These are phyloP conservation scores for Lophotis ruficrista DNA, from an alignment of 2,113 vertebrate species.

Conservation along the genomic window DNA sequence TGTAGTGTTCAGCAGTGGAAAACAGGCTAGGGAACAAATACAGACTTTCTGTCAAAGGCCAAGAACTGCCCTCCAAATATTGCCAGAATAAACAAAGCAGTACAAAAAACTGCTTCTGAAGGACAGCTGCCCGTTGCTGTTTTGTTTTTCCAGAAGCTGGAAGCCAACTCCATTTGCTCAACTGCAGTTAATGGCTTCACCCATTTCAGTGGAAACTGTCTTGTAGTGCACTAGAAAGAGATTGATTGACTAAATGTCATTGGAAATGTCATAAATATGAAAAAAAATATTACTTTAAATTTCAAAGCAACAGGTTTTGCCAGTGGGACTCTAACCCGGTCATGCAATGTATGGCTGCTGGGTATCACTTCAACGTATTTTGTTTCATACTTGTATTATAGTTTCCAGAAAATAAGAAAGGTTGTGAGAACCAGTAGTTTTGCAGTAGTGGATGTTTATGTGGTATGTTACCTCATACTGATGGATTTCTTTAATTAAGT, in stretches of 20 bases:
- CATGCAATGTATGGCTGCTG: neutral
- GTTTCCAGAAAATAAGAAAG: neutral
- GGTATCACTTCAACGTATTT: neutral
- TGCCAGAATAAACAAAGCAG: neutral
- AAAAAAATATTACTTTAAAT: slow-evolving; percentile 44
- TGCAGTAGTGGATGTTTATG: neutral
- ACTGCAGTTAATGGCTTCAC: slow-evolving; percentile 3
- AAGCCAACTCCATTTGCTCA: slow-evolving; percentile 31
- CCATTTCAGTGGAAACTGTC: slow-evolving; percentile 10
- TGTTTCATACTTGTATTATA: neutral
- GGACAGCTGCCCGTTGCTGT: neutral
- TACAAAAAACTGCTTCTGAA: neutral
- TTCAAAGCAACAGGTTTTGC: slow-evolving; percentile 17
- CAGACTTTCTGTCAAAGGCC: neutral
- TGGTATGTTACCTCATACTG: neutral
- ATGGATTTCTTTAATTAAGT: neutral
- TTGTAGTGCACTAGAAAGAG: slow-evolving; percentile 13
- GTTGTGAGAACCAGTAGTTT: neutral
- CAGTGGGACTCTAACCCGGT: neutral
- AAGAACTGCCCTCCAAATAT: neutral
- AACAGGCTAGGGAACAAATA: neutral
- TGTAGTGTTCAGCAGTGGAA: neutral
- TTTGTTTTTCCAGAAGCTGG: slow-evolving; percentile 1
- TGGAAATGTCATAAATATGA: slow-evolving; percentile 60
- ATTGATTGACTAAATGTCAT: slow-evolving; percentile 45